These are phyloP conservation scores for Teleogryllus oceanicus DNA, from an alignment of 2,888 invertebrate species.

Conservation along the genomic window DNA sequence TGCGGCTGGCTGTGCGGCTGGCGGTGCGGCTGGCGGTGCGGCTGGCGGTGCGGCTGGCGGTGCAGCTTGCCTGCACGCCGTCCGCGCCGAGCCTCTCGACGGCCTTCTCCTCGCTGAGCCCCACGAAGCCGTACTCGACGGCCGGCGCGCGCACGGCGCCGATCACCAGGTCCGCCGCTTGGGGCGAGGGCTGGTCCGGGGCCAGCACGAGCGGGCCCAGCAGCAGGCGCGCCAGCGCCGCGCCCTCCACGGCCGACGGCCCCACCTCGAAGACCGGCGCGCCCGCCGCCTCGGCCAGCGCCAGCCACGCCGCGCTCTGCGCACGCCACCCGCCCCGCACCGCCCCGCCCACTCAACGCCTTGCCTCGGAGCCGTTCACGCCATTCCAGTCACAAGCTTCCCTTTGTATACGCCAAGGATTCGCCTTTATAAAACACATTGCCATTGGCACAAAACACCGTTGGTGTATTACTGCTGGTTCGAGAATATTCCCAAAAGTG, in stretches of 20 bases:
- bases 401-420: no score
- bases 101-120: not conserved
- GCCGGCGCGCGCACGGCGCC: slow-evolving; percentile 6
- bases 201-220: not conserved
- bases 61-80: not conserved
- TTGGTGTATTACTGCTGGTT: no score
- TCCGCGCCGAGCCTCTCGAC: not conserved
- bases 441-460: no score
- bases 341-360: no score
- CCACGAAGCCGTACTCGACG: slow-evolving; percentile 18
- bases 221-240: not conserved
- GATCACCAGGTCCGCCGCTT: not conserved
- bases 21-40: no score
- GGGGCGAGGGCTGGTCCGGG: not conserved
- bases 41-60: no score
- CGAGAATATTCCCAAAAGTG: no score
- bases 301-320: not conserved
- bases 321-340: not conserved
- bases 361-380: no score
- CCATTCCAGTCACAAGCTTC: no score
- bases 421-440: no score
- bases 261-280: not conserved
- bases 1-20: no score
- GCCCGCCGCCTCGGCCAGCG: not conserved
- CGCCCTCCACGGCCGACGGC: not conserved